phyloP scores from a whole-genome alignment of 2,797 vertebrate genomes.

The Amblyopsis hoosieri region DNA sequence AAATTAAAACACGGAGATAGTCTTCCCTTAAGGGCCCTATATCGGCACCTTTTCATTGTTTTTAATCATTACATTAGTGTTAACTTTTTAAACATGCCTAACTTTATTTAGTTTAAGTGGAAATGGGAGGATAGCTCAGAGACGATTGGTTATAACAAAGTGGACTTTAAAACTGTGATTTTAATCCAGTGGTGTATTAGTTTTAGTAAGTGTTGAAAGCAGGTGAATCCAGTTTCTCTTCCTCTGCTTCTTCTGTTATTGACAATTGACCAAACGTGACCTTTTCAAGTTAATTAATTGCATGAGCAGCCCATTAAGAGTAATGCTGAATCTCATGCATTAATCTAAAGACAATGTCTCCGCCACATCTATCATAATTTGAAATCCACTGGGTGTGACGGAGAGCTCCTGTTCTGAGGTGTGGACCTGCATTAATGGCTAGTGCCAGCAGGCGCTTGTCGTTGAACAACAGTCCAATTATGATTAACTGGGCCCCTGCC shows the following conservation, averaged over 20 bases:
- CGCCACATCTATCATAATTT: constrained; percentile 68
- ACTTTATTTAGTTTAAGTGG: constrained; percentile 9
- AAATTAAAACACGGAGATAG: too few species aligned
- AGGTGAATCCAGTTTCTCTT: constrained; percentile 12
- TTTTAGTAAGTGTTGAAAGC: neutral
- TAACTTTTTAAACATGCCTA: constrained; percentile 11
- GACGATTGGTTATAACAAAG: too few species aligned
- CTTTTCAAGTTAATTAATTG: constrained; percentile 70
- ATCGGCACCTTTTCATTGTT: too few species aligned
- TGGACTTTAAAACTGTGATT: neutral
- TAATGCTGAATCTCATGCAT: constrained; percentile 57
- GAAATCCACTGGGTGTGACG: constrained; percentile 53
- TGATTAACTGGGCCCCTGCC: constrained; percentile 25
- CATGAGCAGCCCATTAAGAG: constrained; percentile 59
- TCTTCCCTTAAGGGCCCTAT: too few species aligned
- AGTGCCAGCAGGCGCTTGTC: constrained; percentile 31
- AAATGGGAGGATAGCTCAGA: neutral
- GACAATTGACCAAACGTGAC: constrained; percentile 58
- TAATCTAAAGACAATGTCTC: constrained; percentile 57
- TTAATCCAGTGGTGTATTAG: neutral
- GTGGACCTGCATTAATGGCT: constrained; percentile 46
- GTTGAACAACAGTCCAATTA: constrained; percentile 51
- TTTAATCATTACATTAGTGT: constrained; percentile 12
- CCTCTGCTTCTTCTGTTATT: constrained; percentile 30
- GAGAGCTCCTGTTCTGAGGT: constrained; percentile 38